Base-by-base conservation (phyloP, 2,113 vertebrate genomes). In the Mormoops blainvillei region DNA sequence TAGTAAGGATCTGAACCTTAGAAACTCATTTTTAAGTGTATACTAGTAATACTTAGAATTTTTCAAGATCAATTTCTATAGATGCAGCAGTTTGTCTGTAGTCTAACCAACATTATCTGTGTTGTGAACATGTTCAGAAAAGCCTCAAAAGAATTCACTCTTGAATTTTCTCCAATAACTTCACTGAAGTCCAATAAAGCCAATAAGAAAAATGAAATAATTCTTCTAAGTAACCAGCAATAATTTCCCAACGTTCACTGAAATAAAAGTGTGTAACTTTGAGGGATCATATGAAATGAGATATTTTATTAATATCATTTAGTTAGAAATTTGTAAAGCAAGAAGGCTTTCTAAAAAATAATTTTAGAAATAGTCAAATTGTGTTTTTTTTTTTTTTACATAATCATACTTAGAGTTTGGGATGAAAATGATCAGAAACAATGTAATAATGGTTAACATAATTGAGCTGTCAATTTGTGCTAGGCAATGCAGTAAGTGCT, bases 121-220 rank as follows among this genome's bases (percentile, higher is more conserved):
- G 58, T 13, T 77, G 4, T 76, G 56, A 87, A 80, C 33, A 54
- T 7, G 33, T 74, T 67, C 14, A 38, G 36, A 77, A 31, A 83
- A 52, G 0, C 33, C 43, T 63, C 26, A 33, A 56, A 65, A n/a
- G 2, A 91, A 85, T 65, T 67, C 28, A 73, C 83, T 58, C 22
- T 94, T 61, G 18, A 87, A 41, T 80, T 80, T 91, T 81, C 56
- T 88, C 31, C 93, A 26, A 61, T 85, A 56, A 50, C 26, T 71
- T 78, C 13, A 94, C 65, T 87, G 90, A 90, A 84, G 13, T 78
- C 87, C 63, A 87, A 50, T 82, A 65, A 68, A 70, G 4, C 41
- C 70, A 89, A 92, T 94, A 26, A 52, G 33, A 45, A 80, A 91
- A 92, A 67, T 67, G 6, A 94, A 95, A 84, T 31, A 80, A 73